phyloP scores from a whole-genome alignment of 2,888 invertebrate species.

The Disparrhopalites patrizii region DNA sequence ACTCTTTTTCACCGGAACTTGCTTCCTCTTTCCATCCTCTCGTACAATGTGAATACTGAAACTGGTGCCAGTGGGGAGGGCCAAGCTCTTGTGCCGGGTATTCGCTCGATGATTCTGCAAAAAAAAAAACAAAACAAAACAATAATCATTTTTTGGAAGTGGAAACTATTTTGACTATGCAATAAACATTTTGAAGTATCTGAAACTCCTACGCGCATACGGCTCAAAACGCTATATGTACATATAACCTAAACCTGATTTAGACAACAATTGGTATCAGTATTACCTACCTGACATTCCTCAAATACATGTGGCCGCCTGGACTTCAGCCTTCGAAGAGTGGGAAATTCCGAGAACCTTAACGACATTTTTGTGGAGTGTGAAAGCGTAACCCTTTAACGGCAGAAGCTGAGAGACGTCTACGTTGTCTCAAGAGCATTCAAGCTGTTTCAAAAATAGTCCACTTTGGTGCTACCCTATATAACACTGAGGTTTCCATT shows the following conservation, averaged over 20 bases:
- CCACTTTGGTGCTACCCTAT: too few species aligned
- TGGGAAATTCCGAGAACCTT: neutral
- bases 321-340: neutral
- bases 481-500: too few species aligned
- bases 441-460: too few species aligned
- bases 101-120: neutral
- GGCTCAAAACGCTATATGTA: too few species aligned
- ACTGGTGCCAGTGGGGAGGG: neutral
- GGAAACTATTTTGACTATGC: too few species aligned
- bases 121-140: neutral
- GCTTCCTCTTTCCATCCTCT: neutral
- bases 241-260: too few species aligned
- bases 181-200: too few species aligned
- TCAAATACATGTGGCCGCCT: neutral
- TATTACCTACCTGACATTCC: neutral
- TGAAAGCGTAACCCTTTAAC: too few species aligned
- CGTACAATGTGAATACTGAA: neutral
- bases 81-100: neutral
- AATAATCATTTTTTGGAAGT: neutral
- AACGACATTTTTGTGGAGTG: too few species aligned
- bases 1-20: neutral
- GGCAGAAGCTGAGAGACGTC: too few species aligned
- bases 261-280: neutral
- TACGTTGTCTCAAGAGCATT: too few species aligned
- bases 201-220: too few species aligned